Evolutionary conservation across 1,140 invertebrate species (phyloP).

Genomic region (Ptiloglossa arizonensis): DNA sequence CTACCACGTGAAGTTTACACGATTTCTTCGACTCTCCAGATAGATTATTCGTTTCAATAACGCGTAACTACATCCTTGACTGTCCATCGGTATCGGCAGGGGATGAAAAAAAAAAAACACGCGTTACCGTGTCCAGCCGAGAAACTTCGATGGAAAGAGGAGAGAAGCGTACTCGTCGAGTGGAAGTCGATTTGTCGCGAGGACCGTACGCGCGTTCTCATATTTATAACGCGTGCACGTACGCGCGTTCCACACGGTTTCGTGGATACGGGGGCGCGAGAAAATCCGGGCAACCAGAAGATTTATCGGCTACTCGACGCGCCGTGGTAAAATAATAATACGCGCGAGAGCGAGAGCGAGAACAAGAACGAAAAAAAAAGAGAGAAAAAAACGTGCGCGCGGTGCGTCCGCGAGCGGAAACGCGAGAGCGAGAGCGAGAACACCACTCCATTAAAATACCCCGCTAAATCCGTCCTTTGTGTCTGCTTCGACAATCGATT

Average conservation of each 20-base stretch:
- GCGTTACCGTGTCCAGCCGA: not conserved
- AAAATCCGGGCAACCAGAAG: not conserved
- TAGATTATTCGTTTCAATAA: too few species aligned
- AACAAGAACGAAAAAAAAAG: too few species aligned
- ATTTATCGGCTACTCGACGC: not conserved
- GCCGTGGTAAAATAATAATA: not conserved
- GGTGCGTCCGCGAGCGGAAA: too few species aligned
- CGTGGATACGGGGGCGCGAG: not conserved
- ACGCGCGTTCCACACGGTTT: not conserved
- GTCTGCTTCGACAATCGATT: not conserved
- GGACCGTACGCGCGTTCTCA: not conserved
- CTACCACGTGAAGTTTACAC: too few species aligned
- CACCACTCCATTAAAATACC: not conserved
- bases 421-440: too few species aligned
- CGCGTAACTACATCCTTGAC: too few species aligned
- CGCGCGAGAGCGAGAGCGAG: too few species aligned
- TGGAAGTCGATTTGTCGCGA: constrained; percentile 1
- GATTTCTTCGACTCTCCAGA: too few species aligned
- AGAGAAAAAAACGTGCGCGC: not conserved
- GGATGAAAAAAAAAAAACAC: not conserved
- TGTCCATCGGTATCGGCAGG: too few species aligned
- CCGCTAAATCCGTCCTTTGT: not conserved
- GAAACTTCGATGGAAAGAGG: not conserved
- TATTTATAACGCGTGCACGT: constrained; percentile 14
- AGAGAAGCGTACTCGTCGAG: not conserved